phyloP scores from a whole-genome alignment of 2,113 vertebrate genomes.

The Epinephelus cyanopodus region DNA sequence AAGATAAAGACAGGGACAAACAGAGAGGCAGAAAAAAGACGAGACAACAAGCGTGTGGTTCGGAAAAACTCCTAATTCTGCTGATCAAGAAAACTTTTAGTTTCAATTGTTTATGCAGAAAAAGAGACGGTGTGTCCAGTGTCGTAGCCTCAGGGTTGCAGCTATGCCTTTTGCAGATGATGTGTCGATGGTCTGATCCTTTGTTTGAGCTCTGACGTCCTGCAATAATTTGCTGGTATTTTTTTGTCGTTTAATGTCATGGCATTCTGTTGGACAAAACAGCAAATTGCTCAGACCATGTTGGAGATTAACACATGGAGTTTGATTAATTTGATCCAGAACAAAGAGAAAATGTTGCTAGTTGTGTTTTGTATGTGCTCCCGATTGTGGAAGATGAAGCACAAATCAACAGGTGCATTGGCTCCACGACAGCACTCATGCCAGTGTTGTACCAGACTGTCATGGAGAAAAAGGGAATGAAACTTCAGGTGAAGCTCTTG shows the following conservation, averaged over 20 bases:
- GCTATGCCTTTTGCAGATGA: background rate
- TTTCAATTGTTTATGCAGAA: background rate
- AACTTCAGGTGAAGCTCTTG: background rate
- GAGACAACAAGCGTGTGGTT: background rate
- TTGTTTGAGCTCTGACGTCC: background rate
- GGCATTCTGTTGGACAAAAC: no score
- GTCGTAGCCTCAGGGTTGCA: background rate
- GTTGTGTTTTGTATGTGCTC: no score
- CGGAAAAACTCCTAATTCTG: background rate
- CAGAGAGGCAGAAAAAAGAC: background rate
- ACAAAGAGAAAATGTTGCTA: no score
- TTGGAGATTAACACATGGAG: no score
- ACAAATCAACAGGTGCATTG: background rate
- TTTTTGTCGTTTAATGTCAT: no score
- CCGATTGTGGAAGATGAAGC: background rate
- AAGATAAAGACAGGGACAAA: background rate
- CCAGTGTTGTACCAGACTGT: background rate
- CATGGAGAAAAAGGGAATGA: no score
- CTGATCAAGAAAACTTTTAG: background rate
- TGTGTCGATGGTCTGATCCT: background rate
- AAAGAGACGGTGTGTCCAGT: background rate
- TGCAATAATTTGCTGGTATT: no score
- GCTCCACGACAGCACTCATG: no score
- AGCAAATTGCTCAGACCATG: no score
- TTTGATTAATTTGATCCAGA: no score